Base-by-base conservation (phyloP, 2,888 invertebrate genomes). In the Aporophyla nigra region DNA sequence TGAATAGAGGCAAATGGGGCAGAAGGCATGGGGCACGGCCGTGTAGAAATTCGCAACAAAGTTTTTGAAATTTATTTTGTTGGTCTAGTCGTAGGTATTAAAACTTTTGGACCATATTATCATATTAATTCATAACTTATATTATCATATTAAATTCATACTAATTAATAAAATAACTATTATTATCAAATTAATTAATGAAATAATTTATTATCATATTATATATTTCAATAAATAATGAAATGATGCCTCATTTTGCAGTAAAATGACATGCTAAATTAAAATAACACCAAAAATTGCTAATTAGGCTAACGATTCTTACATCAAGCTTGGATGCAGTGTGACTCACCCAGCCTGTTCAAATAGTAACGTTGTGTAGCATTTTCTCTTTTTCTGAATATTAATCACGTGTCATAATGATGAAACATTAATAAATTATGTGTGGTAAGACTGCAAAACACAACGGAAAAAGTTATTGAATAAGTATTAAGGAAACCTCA, bases 1-100 rank as follows among this genome's bases (percentile, higher is more conserved):
- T 76, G 61, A 80, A 80, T 83, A 72, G 76, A 62, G 84, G 73
- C 24, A 54, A 76, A 76, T 76, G 69, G 79, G 72, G 66, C 24
- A 51, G 51, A 2, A 24, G 2, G 27, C 21, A 46, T 46, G 33
- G 19, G 51, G 58, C 1, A 63, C 9, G 24, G 19, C 46, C 9
- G 46, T 56, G 12, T 33, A 24, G n/a, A 58, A 78, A 65, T 62
- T 40, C n/a, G 5, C 10, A 53, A 58, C n/a, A 43, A 51, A 73
- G 14, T 53, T 33, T 53, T 46, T 33, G 66, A 6, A 24, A 54
- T 51, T 27, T 24, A 21, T 62, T 19, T 27, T 58, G 10, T 56
- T 51, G 27, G 14, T 43, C n/a, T n/a, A n/a, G 21, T n/a, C 6
- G 3, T 7, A 40, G n/a, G 7, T 27, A 21, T 27, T 66, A 14